Conservation (phyloP, 2,113 vertebrate genomes). For the Muntiacus reevesi region DNA sequence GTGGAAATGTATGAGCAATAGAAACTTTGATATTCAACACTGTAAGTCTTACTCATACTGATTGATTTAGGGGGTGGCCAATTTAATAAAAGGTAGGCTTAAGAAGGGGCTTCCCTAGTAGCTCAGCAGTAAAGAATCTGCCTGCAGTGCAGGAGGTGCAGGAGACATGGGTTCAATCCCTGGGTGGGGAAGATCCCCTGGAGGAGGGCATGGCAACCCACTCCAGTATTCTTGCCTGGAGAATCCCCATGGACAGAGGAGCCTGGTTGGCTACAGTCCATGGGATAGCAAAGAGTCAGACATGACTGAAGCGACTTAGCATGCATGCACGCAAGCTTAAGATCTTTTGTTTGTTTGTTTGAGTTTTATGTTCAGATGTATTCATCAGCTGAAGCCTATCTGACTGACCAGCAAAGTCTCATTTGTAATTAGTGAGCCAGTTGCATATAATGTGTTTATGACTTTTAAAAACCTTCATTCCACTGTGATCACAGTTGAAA, state of each 20-base stretch:
- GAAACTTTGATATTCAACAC: background rate
- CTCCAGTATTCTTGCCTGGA: background rate
- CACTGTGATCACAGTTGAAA: background rate
- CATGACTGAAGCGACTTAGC: background rate
- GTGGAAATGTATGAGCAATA: background rate
- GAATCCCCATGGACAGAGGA: background rate
- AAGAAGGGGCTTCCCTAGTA: background rate
- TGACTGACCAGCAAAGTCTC: background rate
- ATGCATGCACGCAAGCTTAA: background rate
- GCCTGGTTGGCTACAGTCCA: background rate
- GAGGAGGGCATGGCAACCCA: background rate
- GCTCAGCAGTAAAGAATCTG: background rate
- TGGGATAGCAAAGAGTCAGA: background rate
- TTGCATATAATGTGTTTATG: background rate
- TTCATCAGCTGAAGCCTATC: background rate
- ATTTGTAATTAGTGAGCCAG: conserved; percentile 30
- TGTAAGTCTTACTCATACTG: background rate
- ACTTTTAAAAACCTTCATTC: conserved; percentile 22
- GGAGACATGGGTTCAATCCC: background rate
- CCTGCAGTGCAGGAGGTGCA: background rate
- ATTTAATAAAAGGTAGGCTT: background rate
- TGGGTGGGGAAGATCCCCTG: background rate
- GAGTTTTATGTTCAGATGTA: background rate
- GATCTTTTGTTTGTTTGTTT: conserved; percentile 16
- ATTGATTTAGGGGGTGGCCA: background rate